Evolutionary conservation across 2,113 vertebrate genomes (phyloP).

Genomic region (Chrysemys picta): DNA sequence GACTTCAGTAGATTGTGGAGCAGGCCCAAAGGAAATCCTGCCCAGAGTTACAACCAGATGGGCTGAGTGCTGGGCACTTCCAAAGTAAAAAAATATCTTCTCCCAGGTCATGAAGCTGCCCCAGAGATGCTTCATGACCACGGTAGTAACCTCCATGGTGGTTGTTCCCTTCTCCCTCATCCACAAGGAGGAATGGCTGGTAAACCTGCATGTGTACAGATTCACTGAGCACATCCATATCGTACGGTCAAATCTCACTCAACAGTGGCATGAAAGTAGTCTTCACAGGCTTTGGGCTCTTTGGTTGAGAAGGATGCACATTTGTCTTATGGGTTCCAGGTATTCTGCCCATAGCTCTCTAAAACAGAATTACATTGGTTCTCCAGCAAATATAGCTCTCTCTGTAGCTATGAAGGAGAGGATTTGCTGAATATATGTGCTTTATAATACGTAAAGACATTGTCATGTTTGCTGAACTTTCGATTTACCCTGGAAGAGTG

Average conservation of each 20-base stretch:
- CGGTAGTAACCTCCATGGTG: not conserved
- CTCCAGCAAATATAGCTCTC: not conserved
- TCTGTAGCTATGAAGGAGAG: not conserved
- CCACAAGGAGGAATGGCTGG: rapidly evolving
- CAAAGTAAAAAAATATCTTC: not conserved
- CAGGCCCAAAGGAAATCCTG: not conserved
- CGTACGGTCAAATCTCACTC: not conserved
- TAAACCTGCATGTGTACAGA: not conserved
- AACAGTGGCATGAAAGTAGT: not conserved
- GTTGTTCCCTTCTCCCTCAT: not conserved
- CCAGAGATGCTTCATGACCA: not conserved
- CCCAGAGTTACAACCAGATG: not conserved
- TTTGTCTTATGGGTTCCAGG: not conserved
- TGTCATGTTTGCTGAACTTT: not conserved
- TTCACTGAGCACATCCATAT: not conserved
- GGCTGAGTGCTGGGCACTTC: not conserved
- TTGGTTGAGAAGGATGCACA: not conserved
- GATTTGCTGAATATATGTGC: not conserved
- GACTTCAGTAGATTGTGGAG: not conserved
- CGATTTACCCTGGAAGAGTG: not conserved
- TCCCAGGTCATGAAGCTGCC: not conserved
- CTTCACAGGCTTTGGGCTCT: not conserved
- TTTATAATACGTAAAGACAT: not conserved
- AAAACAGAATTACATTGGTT: not conserved
- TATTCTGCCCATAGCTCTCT: rapidly evolving